phyloP scores from a whole-genome alignment of 2,113 vertebrate genomes.

The Bothrops jararaca region DNA sequence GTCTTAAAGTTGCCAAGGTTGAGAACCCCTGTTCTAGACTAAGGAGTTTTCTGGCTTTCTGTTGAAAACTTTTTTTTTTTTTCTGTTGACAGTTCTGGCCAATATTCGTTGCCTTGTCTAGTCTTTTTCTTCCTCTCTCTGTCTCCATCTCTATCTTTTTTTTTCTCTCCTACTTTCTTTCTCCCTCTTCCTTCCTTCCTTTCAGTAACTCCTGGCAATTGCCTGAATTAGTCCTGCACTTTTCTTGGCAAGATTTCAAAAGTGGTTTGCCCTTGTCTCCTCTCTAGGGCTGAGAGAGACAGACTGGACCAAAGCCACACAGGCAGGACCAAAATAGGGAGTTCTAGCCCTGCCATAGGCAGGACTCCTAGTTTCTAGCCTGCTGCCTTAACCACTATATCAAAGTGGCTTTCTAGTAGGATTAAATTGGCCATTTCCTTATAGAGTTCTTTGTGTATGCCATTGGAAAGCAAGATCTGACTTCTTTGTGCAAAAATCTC shows the following conservation, averaged over 20 bases:
- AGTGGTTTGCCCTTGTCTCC: neutral
- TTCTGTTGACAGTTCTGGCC: neutral
- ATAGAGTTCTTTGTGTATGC: neutral
- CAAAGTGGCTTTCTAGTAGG: neutral
- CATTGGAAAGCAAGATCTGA: neutral
- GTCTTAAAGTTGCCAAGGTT: too few species aligned
- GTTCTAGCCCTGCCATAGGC: too few species aligned
- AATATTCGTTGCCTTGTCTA: neutral
- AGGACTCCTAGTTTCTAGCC: neutral
- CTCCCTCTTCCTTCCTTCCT: neutral
- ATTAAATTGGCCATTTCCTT: neutral
- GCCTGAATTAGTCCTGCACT: neutral
- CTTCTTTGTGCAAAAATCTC: neutral
- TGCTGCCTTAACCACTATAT: neutral
- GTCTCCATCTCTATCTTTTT: neutral
- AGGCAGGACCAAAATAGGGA: neutral
- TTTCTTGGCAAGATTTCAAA: neutral
- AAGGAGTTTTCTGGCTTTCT: neutral
- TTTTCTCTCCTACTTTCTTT: neutral
- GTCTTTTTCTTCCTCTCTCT: neutral
- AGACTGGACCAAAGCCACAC: neutral
- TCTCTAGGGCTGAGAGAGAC: neutral
- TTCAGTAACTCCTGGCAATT: neutral
- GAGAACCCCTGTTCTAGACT: too few species aligned
- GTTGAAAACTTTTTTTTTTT: neutral